Evolutionary conservation across 2,113 vertebrate genomes (phyloP).

Genomic region (Numida meleagris): DNA sequence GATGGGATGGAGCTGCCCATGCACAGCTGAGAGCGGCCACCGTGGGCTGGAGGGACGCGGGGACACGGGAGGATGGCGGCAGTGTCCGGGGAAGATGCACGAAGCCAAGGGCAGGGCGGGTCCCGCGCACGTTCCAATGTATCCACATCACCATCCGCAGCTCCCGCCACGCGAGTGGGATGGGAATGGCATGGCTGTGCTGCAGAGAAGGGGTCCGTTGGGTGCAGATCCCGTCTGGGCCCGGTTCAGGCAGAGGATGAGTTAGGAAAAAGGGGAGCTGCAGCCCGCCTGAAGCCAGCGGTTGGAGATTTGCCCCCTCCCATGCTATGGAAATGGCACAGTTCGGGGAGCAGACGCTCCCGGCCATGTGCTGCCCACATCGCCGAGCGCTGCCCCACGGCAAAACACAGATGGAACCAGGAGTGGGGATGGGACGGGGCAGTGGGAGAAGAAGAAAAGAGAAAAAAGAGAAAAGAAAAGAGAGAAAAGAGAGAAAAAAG

Average conservation of each 20-base stretch:
- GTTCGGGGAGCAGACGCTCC: not conserved
- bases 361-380: not conserved
- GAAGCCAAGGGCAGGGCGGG: slow-evolving; percentile 43
- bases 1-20: not conserved
- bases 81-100: not conserved
- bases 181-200: not conserved
- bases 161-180: not conserved
- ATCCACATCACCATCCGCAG: slow-evolving; percentile 56
- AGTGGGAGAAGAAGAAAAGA: not conserved
- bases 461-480: too few species aligned
- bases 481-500: not conserved
- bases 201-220: not conserved
- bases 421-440: not conserved
- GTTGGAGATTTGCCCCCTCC: not conserved
- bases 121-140: slow-evolving; percentile 69
- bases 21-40: not conserved
- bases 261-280: not conserved
- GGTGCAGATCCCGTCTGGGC: not conserved
- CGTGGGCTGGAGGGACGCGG: not conserved
- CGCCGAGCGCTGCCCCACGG: not conserved
- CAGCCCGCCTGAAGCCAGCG: not conserved
- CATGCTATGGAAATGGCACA: not conserved
- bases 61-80: not conserved
- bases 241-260: not conserved
- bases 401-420: not conserved